Evolutionary conservation across 1,140 invertebrate genomes (phyloP).

Genomic region (Anthonomus grandis): DNA sequence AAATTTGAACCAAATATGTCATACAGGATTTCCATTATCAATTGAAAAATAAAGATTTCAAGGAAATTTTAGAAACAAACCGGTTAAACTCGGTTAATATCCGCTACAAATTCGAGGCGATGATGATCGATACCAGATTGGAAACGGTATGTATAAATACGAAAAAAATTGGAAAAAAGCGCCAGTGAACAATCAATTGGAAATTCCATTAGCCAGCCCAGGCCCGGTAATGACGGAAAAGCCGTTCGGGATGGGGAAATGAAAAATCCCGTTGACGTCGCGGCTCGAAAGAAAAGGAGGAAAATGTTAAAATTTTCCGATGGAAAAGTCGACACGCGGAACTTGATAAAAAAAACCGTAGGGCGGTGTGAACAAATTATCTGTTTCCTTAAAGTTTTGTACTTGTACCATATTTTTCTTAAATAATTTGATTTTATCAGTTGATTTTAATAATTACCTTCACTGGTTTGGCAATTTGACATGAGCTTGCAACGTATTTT

Average conservation of each 20-base stretch:
- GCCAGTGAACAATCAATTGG: constrained; percentile 31
- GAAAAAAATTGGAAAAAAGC: constrained; percentile 16
- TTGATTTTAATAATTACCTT: too few relatives aligned
- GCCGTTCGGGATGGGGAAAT: constrained; percentile 35
- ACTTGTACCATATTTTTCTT: too few relatives aligned
- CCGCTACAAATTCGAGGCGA: constrained; percentile 16
- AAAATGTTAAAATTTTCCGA: constrained; percentile 40
- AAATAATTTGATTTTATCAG: too few relatives aligned
- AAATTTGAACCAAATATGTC: too few relatives aligned
- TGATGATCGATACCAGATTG: constrained; percentile 19
- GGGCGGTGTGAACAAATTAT: constrained; percentile 36
- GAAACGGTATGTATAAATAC: constrained; percentile 11
- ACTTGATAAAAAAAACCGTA: constrained; percentile 31
- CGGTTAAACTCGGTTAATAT: constrained; percentile 10
- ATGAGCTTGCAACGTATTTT: too few relatives aligned
- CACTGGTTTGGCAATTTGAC: too few relatives aligned
- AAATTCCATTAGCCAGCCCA: constrained; percentile 36
- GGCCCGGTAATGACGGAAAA: constrained; percentile 35
- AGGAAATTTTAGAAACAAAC: neutral
- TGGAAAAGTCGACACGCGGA: constrained; percentile 35
- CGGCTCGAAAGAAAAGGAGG: constrained; percentile 36
- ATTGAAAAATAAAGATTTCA: too few relatives aligned
- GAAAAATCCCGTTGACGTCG: constrained; percentile 35
- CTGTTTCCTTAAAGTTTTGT: constrained; percentile 17
- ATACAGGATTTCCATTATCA: too few relatives aligned